Percentiles rank a stretch among this genome's conserved stretches.
Conservation (phyloP, 2,113 vertebrate genomes). For the Arizona elegans region DNA sequence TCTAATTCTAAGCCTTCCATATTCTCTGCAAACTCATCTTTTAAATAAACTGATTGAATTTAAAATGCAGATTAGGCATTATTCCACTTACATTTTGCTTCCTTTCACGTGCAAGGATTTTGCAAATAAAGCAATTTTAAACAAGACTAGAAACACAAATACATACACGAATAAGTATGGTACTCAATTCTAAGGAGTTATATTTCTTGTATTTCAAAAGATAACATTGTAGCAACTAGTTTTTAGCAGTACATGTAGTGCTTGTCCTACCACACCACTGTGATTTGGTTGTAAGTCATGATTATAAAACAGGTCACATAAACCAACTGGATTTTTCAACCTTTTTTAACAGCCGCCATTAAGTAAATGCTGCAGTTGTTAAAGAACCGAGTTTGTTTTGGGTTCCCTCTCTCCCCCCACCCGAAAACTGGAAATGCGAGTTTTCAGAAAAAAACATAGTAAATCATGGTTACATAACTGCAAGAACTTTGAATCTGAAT, state of each 20-base stretch:
- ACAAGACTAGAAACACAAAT: not conserved
- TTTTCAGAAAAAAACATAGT: not conserved
- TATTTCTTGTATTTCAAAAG: not conserved
- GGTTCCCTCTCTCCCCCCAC: too few relatives aligned
- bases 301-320: not conserved
- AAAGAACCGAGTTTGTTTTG: not conserved
- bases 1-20: not conserved
- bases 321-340: too few relatives aligned
- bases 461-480: not conserved
- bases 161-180: not conserved
- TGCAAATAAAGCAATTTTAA: not conserved
- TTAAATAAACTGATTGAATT: not conserved
- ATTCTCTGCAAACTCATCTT: not conserved
- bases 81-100: not conserved
- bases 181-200: not conserved
- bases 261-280: too few relatives aligned
- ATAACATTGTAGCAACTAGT: not conserved
- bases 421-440: not conserved
- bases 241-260: not conserved
- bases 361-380: not conserved
- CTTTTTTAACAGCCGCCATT: not conserved
- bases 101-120: not conserved
- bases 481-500: not conserved
- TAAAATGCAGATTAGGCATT: not conserved
- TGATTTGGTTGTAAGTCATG: too few relatives aligned